Evolutionary conservation across 1,140 invertebrate genomes (phyloP), one percentile per base, ranked within the genome.

Genomic region (Aradophagus sp.): DNA sequence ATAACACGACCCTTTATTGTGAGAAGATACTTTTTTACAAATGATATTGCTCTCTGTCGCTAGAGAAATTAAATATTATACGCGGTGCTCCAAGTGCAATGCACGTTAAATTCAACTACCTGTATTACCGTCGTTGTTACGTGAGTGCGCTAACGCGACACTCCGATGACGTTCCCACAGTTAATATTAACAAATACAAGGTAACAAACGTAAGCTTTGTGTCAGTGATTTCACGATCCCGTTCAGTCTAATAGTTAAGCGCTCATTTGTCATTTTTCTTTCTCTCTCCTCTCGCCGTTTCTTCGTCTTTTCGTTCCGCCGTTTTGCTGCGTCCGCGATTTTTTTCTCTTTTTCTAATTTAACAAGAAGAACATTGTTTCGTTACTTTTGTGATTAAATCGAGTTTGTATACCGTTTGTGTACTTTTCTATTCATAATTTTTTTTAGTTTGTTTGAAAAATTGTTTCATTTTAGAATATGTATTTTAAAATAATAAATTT

Each of bases 1-100:
- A 73, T 67, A 68, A 69, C 53, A 74, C 56, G 62, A 47, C 29
- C 15, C 34, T 66, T 58, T 52, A 66, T 68, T 63, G 62, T 62
- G 67, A 77, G 70, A 80, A 58, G 70, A 80, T 79, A 82, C 73
- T 81, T 84, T 83, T 81, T 81, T 84, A 81, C 76, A 79, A 73
- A 80, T 74, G 72, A 76, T 80, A 81, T 77, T 78, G 75, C 71
- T 69, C 66, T 80, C 63, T 80, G 75, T 78, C 72, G 73, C 74
- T 83, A 78, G 75, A 63, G 78, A 79, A 83, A 82, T 81, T 82
- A 77, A 74, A 80, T 80, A 80, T 76, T 74, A 77, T 69, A 75
- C 69, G 75, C 69, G 76, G 78, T 80, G 77, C 80, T 81, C 77
- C 77, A 76, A 76, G 83, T 82, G 81, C 81, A 74, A 84, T 75